Conservation (phyloP, 2,113 vertebrate genomes). For the Ictalurus furcatus region DNA sequence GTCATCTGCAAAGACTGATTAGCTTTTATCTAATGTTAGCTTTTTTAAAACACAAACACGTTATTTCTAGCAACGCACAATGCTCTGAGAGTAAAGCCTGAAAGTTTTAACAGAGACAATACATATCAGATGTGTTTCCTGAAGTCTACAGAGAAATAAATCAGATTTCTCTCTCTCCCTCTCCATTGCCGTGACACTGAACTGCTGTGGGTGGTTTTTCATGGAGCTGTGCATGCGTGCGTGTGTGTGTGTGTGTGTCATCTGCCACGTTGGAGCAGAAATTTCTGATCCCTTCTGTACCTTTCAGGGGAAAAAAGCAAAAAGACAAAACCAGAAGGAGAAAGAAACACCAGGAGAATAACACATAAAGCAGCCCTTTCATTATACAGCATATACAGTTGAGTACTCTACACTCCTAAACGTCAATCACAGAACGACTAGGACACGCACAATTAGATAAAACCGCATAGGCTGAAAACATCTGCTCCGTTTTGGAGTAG, state of each 20-base stretch:
- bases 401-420: background rate
- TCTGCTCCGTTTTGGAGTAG: background rate
- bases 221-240: slow-evolving; percentile 4
- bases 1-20: background rate
- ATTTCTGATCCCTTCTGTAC: background rate
- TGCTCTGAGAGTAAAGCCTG: background rate
- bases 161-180: background rate
- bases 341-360: background rate
- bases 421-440: background rate
- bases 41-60: too few species aligned
- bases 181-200: background rate
- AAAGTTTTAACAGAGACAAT: background rate
- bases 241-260: background rate
- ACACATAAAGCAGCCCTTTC: background rate
- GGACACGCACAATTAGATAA: background rate
- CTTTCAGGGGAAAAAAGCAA: background rate
- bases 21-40: too few species aligned
- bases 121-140: background rate
- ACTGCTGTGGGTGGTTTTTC: background rate
- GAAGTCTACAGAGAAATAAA: slow-evolving; percentile 5
- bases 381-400: background rate
- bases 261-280: slow-evolving; percentile 15
- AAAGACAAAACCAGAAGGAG: slow-evolving; percentile 11
- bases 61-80: background rate
- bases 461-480: background rate